Evolutionary conservation across 2,113 vertebrate genomes (phyloP), one percentile per base, ranked within the genome.

Genomic region (Paralichthys olivaceus): DNA sequence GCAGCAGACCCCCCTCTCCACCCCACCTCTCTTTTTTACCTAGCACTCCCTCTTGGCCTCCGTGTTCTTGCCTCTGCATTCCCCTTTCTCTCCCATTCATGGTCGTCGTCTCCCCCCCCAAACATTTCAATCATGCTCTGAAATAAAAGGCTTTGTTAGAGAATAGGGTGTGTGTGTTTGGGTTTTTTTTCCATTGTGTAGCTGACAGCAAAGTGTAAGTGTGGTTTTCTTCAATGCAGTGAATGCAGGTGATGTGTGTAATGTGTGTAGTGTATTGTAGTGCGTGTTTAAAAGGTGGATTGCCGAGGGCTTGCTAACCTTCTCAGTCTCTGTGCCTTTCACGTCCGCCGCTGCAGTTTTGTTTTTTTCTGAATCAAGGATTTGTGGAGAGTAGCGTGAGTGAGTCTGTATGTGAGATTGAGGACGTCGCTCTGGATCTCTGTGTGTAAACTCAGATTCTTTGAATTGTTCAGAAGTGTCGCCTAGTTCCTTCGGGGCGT

Each of bases 241-340:
- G 58, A 65, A 69, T 55, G 51, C 40, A 67, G 29, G 45, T 12
- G 40, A 63, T 28, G 32, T 20, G 26, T 11, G 20, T 54, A 60
- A 56, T 37, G 60, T 62, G 15, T 45, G 43, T 45, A n/a, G 43
- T 45, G 43, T 20, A 37, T 25, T 13, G 28, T 43, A 43, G 69
- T 75, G 49, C 0, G 49, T 53, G 66, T 64, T 23, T 63, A 40
- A 70, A 77, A 6, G 62, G 76, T 87, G 75, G 72, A 80, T 80
- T 80, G 79, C 54, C 4, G 56, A 80, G 51, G 76, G 82, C 70
- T 81, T 71, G 66, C 91, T 89, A 84, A 92, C 90, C 91, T 92
- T 80, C 66, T 85, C 79, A 55, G 79, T 80, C 47, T 87, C 61
- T 60, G 78, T 81, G 79, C 59, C 61, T 75, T 90, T 87, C 80